Base-by-base conservation (phyloP, 2,797 vertebrate species). In the Galaxias olidus region DNA sequence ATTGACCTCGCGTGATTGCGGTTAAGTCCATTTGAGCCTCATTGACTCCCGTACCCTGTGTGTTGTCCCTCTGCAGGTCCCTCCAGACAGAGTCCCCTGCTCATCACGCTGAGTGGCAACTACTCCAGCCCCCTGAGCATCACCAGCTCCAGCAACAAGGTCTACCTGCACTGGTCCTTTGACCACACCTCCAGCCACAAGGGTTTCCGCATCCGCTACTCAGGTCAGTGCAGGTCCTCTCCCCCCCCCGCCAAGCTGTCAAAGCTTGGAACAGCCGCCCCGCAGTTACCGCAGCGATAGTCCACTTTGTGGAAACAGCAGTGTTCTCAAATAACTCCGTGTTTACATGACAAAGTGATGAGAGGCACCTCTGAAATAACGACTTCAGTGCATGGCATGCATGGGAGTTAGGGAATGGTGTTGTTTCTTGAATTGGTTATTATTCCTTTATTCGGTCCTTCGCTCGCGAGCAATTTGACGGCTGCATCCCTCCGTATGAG, bases 91-190 rank as follows among this genome's bases (percentile, higher is more conserved):
- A 98, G 94, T 54, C 93, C 95, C 0, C 91, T 97, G 44, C 93
- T 99, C 9, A 93, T 97, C 56, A 95, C 97, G 2, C 93, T 99
- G 63, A 98, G 95, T 14, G 97, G 98, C 4, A 99, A 99, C 89
- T 98, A 98, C 73, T 97, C 97, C 0, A 94, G 91, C 49, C 97
- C 97, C 0, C 86, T 98, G 81, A 93, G 91, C 4, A 95, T 98
- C 82, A 96, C 93, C 80, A 99, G 96, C 89, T 93, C 95, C 0
- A 91, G 90, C 65, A 97, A 91, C 88, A 95, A 89, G 66, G 96
- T 97, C 58, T 98, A 96, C 78, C 91, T 99, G 65, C 97, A 97
- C 68, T 99, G 98, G 98, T 96, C 97, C 20, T 98, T 98, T 2
- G 97, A 99, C 77, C 96, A 98, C 0, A 94, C 96, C 10, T 95